Evolutionary conservation across 2,113 vertebrate genomes (phyloP), one percentile per base, ranked within the genome.

Genomic region (Ceuthmochares aereus): DNA sequence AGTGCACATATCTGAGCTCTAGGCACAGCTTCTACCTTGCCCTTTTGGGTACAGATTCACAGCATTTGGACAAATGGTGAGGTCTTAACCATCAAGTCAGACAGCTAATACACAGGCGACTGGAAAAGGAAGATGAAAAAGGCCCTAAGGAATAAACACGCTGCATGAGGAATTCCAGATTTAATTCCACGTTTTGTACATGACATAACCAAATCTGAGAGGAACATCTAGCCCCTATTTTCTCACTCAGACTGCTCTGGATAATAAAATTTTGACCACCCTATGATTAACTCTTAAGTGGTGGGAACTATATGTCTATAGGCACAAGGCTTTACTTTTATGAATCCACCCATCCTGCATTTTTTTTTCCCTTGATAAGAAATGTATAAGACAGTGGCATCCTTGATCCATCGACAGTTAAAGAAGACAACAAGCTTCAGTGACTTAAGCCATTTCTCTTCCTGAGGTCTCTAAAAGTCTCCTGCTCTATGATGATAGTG

Each of bases 301-400:
- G 29, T 55, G 52, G 26, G 18, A 88, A 69, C 2, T 0, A 18
- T 16, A 34, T 7, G 1, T 27, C 54, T 66, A 7, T 1, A n/a
- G 14, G 43, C 32, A 93, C 37, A 75, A 63, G 36, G 25, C 40
- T 69, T 54, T 58, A 12, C 47, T 90, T 43, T 87, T 56, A 78
- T 88, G 70, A 93, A 77, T 25, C 20, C 19, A 76, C 16, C 14
- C n/a, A 18, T 7, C 10, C 19, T 54, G 54, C n/a, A 40, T 22
- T 73, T 62, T 36, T 36, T 83, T 90, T 85, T 37, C 21, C 36
- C 19, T 79, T 62, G 60, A 8, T 23, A 85, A 79, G 66, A 91
- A 82, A 64, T 7, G 12, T n/a, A 0, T 14, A 87, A 64, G 63
- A 83, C 0, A 54, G 17, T 19, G 32, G 18, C 27, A 60, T 40